A percentile compares a stretch with the other conserved stretches of the same genome.
Conservation (phyloP, 1,140 invertebrate genomes). For the Cryptotermes secundus region DNA sequence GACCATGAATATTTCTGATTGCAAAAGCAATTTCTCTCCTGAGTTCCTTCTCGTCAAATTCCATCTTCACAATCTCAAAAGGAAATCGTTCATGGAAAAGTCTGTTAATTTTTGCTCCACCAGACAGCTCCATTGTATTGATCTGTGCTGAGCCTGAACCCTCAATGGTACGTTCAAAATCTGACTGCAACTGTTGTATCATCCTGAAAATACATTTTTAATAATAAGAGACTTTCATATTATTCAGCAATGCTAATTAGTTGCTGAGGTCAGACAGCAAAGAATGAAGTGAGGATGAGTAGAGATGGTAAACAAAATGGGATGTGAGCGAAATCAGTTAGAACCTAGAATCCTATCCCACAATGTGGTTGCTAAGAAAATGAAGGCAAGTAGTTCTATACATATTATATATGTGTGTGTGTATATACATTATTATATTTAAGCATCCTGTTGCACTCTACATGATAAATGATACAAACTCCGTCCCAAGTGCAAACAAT, state of each 20-base stretch:
- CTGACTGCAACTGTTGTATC: slow-evolving; percentile 96
- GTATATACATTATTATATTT: no score
- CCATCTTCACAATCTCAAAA: slow-evolving; percentile 99
- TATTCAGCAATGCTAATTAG: not conserved
- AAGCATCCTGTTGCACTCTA: no score
- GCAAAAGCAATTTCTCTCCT: slow-evolving; percentile 97
- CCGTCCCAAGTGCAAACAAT: no score
- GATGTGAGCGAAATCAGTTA: no score
- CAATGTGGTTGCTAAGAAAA: no score
- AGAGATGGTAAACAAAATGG: no score
- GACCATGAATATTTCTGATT: slow-evolving; percentile 98
- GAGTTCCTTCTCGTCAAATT: slow-evolving; percentile 98
- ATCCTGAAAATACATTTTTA: slow-evolving; percentile 69
- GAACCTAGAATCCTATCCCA: no score
- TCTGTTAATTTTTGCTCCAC: slow-evolving; percentile 98
- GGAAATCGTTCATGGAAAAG: slow-evolving; percentile 99
- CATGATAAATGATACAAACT: no score
- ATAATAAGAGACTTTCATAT: not conserved
- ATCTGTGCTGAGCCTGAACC: slow-evolving; percentile 92
- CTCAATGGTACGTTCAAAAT: slow-evolving; percentile 98
- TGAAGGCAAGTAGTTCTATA: no score
- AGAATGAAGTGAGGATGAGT: no score
- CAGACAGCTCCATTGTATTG: slow-evolving; percentile 95
- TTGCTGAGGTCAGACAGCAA: no score
- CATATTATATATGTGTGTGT: no score